These are phyloP conservation scores for Xiphias gladius DNA, from an alignment of 2,113 vertebrate genomes.

Conservation along the genomic window DNA sequence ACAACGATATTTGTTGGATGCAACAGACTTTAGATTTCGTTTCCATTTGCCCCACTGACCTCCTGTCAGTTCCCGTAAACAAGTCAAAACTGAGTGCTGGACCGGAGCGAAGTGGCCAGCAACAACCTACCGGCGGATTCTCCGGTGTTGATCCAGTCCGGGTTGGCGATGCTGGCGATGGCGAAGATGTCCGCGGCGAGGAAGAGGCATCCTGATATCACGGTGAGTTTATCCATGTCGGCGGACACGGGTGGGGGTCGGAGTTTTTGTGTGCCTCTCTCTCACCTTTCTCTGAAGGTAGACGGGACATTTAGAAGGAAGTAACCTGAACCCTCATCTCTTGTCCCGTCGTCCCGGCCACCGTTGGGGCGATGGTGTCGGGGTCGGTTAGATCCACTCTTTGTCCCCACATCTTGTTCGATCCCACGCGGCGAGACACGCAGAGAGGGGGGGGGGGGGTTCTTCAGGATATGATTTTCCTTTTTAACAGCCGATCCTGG, in stretches of 20 bases:
- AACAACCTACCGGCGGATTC: slow-evolving; percentile 89
- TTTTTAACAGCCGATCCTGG: slow-evolving; percentile 1
- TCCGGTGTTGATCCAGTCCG: slow-evolving; percentile 97
- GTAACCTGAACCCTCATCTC: background rate
- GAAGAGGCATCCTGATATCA: slow-evolving; percentile 97
- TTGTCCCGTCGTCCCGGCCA: background rate
- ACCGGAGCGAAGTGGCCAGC: background rate
- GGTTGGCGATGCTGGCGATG: slow-evolving; percentile 95
- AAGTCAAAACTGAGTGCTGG: background rate
- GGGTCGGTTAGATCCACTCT: background rate
- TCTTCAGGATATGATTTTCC: background rate
- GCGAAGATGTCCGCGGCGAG: slow-evolving; percentile 96
- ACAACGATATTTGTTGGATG: background rate
- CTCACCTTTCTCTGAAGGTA: slow-evolving; percentile 45
- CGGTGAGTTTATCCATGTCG: slow-evolving; percentile 96
- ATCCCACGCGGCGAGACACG: background rate
- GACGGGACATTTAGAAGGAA: slow-evolving; percentile 56
- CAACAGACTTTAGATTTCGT: background rate
- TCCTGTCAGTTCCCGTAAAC: background rate
- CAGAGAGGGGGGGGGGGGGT: too few species aligned
- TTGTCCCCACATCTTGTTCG: slow-evolving; percentile 25
- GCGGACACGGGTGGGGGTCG: slow-evolving; percentile 18
- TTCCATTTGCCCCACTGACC: background rate
- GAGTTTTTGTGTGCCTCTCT: slow-evolving; percentile 28
- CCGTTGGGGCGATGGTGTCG: background rate